phyloP scores from a whole-genome alignment of 2,888 invertebrate genomes.

The Rhimphoctona megacephalus region DNA sequence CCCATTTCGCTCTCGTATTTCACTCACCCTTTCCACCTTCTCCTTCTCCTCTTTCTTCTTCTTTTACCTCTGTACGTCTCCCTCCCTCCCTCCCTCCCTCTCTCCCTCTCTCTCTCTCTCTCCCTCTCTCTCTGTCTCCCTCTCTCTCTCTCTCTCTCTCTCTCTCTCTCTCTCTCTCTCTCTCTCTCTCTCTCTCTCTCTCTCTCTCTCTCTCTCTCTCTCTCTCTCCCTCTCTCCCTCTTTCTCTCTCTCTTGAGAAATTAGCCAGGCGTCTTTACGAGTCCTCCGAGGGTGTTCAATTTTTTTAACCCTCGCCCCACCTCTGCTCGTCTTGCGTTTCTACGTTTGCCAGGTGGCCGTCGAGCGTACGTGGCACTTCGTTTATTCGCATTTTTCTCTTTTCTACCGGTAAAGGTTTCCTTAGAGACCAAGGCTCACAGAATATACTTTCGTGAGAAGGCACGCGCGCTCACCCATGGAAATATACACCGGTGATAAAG shows the following conservation, averaged over 20 bases:
- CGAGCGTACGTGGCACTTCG: slow-evolving; percentile 55
- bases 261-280: slow-evolving; percentile 65
- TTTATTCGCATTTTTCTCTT: slow-evolving; percentile 58
- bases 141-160: slow-evolving; percentile 31
- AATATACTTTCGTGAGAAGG: slow-evolving; percentile 40
- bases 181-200: slow-evolving; percentile 35
- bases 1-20: slow-evolving; percentile 46
- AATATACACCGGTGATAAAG: slow-evolving; percentile 74
- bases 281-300: slow-evolving; percentile 65
- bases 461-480: slow-evolving; percentile 65
- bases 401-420: slow-evolving; percentile 19
- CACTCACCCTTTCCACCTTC: slow-evolving; percentile 35
- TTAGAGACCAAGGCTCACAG: slow-evolving; percentile 11
- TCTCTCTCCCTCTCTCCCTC: slow-evolving; percentile 2
- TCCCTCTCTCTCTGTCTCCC: slow-evolving; percentile 28
- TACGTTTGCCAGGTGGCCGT: slow-evolving; percentile 49
- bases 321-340: slow-evolving; percentile 41
- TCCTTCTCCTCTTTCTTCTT: not conserved
- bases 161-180: no score
- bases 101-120: slow-evolving; percentile 28
- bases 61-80: slow-evolving; percentile 3
- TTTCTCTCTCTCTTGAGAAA: slow-evolving; percentile 53
- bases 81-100: not conserved
- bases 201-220: slow-evolving; percentile 30
- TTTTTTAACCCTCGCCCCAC: slow-evolving; percentile 39